Percentiles rank a stretch among this genome's conserved stretches.
Conservation (phyloP, 2,113 vertebrate species). For the Chiloscyllium plagiosum region DNA sequence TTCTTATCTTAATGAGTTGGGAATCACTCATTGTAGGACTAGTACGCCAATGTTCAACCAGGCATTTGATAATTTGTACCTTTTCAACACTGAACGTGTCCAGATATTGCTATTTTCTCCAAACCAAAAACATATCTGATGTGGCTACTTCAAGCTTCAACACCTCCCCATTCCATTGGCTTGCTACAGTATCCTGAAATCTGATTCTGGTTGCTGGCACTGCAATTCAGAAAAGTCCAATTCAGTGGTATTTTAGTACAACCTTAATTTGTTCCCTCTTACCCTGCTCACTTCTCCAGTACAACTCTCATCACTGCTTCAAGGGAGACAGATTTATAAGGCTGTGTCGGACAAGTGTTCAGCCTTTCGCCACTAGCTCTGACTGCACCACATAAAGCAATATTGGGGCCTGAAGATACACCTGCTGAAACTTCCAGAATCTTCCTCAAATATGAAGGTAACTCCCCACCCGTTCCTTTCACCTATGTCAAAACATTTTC, state of each 20-base stretch:
- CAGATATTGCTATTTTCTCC: background rate
- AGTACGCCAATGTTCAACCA: background rate
- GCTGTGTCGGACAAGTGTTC: no score
- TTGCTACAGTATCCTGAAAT: background rate
- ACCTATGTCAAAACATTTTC: no score
- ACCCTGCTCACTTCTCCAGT: no score
- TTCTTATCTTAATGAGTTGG: background rate
- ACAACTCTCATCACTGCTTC: no score
- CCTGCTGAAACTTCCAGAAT: no score
- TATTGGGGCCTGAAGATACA: no score
- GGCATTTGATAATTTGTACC: background rate
- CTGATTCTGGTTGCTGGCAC: background rate
- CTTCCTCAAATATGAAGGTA: no score
- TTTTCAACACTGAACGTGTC: background rate
- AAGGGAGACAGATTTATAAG: no score
- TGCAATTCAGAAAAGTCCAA: background rate
- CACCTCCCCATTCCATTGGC: background rate
- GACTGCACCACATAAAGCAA: no score
- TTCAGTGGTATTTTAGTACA: background rate
- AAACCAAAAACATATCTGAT: background rate
- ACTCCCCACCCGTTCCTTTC: no score
- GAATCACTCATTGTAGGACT: background rate
- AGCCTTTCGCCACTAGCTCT: no score
- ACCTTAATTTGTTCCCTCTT: background rate
- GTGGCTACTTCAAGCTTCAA: background rate